Evolutionary conservation across 2,113 vertebrate species (phyloP), one percentile per base, ranked within the genome.

Genomic region (Halichoeres trimaculatus): DNA sequence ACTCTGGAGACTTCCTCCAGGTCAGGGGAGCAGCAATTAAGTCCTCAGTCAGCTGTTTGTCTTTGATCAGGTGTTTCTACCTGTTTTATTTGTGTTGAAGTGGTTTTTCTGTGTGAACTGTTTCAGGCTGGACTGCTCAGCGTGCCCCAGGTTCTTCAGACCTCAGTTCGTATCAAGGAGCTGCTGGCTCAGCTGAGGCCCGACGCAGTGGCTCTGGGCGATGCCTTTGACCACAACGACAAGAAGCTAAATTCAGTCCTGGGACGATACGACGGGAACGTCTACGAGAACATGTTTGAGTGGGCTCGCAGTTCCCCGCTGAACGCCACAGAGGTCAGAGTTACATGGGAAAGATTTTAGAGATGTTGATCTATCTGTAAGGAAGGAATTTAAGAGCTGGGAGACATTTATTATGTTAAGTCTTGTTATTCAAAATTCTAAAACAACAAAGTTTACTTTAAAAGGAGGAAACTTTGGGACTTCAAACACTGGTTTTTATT

Each of bases 221-320:
- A 99, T 22, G 93, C 98, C 24, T 99, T 99, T 75, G 96, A 99
- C 76, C 90, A 95, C 76, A 90, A 93, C 0, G 98, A 99, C 16
- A 41, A 72, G 73, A 90, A 92, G 0, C 93, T 99, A 24, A 95
- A 95, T 16, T 99, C 98, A 0, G 92, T 96, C 66, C 95, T 99
- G 12, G 98, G 98, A 26, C 94, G 97, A 41, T 98, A 98, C 0
- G 98, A 99, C 0, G 98, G 98, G n/a, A 99, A 99, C 0, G 93
- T 99, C 59, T 99, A 99, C 0, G 97, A 99, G 84, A 91, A 96
- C 88, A 89, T 99, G 96, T 99, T 98, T 36, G 96, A 97, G 57
- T 99, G 98, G 98, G 96, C 98, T 72, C 96, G 95, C 85, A 93
- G 88, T 36, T 98, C 98, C 0, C 98, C 98, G 0, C 91, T 99